A percentile compares a stretch with the other conserved stretches of the same genome.
Conservation (phyloP, 2,797 vertebrate species). For the Salarias fasciatus region DNA sequence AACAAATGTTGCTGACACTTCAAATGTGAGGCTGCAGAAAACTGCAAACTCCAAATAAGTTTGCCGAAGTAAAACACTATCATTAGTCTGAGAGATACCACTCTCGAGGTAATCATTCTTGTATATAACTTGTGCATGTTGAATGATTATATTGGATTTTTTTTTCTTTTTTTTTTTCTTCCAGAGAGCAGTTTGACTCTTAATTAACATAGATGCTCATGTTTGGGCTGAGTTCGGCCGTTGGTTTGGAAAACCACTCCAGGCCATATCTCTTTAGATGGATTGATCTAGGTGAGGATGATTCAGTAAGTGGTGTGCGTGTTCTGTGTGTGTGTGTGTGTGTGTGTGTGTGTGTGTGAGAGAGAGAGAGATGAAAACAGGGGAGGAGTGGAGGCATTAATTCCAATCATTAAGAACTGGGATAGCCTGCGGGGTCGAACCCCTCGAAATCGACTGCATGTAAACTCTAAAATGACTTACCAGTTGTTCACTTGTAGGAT, state of each 20-base stretch:
- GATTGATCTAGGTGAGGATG: constrained; percentile 78
- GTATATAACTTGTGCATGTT: constrained; percentile 41
- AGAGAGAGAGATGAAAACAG: constrained; percentile 34
- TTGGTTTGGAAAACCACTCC: constrained; percentile 76
- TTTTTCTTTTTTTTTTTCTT: constrained; percentile 21
- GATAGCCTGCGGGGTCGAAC: constrained; percentile 74
- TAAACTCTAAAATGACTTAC: constrained; percentile 86
- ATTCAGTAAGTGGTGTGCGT: constrained; percentile 66
- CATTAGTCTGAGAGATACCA: constrained; percentile 64
- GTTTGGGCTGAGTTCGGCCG: constrained; percentile 65
- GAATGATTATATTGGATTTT: constrained; percentile 67
- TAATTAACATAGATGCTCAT: constrained; percentile 70
- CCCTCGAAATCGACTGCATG: constrained; percentile 69
- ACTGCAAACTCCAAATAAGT: constrained; percentile 36
- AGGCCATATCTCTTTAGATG: constrained; percentile 77
- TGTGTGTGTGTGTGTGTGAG: constrained; percentile 27
- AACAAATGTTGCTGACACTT: constrained; percentile 25
- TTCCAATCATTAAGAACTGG: constrained; percentile 81
- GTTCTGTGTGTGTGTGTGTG: constrained; percentile 14
- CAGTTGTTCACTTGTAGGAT: constrained; percentile 99
- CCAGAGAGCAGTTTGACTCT: constrained; percentile 52
- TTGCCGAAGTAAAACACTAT: constrained; percentile 37
- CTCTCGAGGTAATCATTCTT: constrained; percentile 54
- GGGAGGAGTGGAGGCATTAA: constrained; percentile 71
- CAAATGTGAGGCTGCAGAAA: constrained; percentile 26